phyloP scores from a whole-genome alignment of 2,888 invertebrate genomes.

The Drosophila flavopinicola region DNA sequence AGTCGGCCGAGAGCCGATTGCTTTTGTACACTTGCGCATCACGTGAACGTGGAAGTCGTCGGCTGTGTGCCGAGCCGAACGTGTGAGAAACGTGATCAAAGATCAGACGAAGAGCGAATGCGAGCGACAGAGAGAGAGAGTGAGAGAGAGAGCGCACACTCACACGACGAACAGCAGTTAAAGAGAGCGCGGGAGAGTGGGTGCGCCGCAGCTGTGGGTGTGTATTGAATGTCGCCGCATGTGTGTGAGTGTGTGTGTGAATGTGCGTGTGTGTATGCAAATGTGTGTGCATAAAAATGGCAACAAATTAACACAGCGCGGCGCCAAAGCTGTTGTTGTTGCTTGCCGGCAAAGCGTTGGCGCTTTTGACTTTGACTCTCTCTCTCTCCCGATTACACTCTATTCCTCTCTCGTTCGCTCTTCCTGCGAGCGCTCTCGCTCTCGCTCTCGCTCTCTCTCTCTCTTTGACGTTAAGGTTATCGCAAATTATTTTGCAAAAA shows the following conservation, averaged over 20 bases:
- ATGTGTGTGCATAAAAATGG: conserved; percentile 51
- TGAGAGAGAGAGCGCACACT: conserved; percentile 11
- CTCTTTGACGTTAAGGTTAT: conserved; percentile 59
- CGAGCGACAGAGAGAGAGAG: conserved; percentile 42
- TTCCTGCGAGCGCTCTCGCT: conserved; percentile 2
- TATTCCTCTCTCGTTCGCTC: conserved; percentile 2
- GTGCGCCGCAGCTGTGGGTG: conserved; percentile 35
- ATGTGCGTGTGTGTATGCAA: conserved; percentile 2
- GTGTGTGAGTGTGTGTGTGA: conserved; percentile 1
- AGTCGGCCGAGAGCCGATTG: conserved; percentile 49
- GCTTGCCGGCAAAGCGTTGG: conserved; percentile 43
- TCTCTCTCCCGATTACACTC: conserved; percentile 15
- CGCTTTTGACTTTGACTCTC: conserved; percentile 36
- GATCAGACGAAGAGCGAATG: conserved; percentile 55
- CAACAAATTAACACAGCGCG: conserved; percentile 75
- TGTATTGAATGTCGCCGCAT: conserved; percentile 11
- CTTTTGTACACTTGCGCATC: conserved; percentile 73
- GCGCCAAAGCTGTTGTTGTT: conserved; percentile 57
- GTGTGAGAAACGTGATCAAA: conserved; percentile 81
- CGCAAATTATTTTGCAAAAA: conserved; percentile 58
- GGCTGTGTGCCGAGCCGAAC: conserved; percentile 59
- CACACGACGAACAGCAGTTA: neutral
- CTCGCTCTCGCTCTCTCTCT: conserved; percentile 13
- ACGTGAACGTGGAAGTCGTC: conserved; percentile 75
- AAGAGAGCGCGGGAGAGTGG: conserved; percentile 31